Conservation (phyloP, 2,888 invertebrate species). For the Dryomyza anilis region DNA sequence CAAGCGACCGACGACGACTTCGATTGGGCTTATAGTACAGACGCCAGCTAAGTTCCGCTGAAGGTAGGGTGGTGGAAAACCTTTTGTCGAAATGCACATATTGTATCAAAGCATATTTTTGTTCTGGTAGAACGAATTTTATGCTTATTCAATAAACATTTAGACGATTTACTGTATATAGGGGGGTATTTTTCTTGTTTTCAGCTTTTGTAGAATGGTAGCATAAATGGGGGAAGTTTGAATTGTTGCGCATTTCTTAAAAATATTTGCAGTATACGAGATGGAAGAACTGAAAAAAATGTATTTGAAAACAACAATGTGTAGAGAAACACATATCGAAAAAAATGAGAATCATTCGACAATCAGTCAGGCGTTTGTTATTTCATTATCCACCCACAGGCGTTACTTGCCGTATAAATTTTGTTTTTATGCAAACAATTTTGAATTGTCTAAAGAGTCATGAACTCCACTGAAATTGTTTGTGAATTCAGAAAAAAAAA, state of each 20-base stretch:
- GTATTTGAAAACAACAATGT: not conserved
- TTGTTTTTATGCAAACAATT: conserved; percentile 41
- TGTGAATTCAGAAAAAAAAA: no score
- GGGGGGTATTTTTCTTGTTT: conserved; percentile 47
- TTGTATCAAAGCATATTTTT: conserved; percentile 63
- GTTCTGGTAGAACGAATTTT: conserved; percentile 63
- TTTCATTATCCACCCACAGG: conserved; percentile 45
- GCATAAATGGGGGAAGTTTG: conserved; percentile 25
- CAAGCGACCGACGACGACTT: not conserved
- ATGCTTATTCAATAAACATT: conserved; percentile 63
- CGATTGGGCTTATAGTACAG: no score
- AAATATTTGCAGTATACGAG: not conserved
- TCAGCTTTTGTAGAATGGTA: not conserved
- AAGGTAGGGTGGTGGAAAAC: not conserved
- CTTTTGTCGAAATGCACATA: conserved; percentile 38
- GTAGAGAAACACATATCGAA: not conserved
- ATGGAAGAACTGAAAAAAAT: not conserved
- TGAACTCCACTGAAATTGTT: no score
- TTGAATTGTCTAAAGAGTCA: not conserved
- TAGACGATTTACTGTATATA: conserved; percentile 55
- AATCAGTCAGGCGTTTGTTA: conserved; percentile 56
- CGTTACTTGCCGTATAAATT: conserved; percentile 22
- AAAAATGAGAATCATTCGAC: conserved; percentile 32
- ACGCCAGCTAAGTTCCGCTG: no score
- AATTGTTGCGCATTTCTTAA: conserved; percentile 17